phyloP scores from a whole-genome alignment of 2,888 invertebrate genomes.

The Callosobruchus maculatus region DNA sequence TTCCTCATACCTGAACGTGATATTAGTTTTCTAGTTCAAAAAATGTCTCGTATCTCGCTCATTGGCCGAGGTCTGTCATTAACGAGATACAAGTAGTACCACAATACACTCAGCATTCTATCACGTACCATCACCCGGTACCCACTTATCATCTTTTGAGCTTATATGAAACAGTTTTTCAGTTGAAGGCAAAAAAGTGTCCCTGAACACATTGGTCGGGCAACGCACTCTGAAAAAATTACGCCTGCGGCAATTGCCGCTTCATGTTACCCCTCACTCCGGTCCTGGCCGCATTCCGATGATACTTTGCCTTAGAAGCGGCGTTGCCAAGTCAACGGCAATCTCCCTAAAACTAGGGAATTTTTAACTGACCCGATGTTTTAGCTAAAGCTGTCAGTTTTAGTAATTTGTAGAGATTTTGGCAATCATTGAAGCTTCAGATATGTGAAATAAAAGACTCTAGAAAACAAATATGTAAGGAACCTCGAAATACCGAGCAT shows the following conservation, averaged over 20 bases:
- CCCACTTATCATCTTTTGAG: background rate
- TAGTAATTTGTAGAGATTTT: no score
- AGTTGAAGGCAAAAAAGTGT: background rate
- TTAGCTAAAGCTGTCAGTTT: background rate
- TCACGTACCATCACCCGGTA: background rate
- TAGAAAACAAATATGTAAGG: no score
- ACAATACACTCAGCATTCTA: background rate
- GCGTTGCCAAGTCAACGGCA: background rate
- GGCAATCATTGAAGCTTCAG: no score
- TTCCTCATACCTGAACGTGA: no score
- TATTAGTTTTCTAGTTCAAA: no score
- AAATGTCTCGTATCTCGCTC: no score
- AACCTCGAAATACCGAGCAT: no score
- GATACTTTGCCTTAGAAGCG: conserved; percentile 42
- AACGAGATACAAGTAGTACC: background rate
- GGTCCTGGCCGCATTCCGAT: conserved; percentile 42
- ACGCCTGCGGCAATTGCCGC: background rate
- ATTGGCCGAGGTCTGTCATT: background rate
- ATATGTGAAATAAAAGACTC: no score
- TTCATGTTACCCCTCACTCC: background rate
- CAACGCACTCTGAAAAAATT: background rate
- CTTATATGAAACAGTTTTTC: background rate
- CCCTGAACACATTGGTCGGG: background rate
- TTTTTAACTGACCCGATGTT: background rate
- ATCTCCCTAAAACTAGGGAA: background rate